Conservation (phyloP, 2,113 vertebrate genomes). For the Otus sunia region DNA sequence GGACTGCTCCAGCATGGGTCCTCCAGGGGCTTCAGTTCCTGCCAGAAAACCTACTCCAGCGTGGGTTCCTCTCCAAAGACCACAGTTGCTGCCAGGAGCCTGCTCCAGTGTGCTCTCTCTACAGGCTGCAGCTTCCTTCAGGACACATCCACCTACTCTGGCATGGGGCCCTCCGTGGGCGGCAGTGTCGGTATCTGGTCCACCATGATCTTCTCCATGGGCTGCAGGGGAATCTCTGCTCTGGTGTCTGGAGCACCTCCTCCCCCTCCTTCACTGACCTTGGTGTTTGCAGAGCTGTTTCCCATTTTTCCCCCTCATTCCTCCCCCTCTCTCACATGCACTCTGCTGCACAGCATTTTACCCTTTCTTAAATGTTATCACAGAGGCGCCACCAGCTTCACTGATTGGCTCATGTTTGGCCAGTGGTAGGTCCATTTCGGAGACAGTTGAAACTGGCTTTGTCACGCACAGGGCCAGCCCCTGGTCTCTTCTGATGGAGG, state of each 20-base stretch:
- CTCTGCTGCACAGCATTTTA: not conserved
- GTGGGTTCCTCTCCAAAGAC: not conserved
- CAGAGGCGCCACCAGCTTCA: not conserved
- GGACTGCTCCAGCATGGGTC: not conserved
- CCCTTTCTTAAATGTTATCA: not conserved
- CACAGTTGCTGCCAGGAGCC: not conserved
- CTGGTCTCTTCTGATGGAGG: not conserved
- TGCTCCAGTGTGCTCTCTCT: not conserved
- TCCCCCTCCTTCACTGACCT: too few species aligned
- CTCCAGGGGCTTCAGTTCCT: not conserved
- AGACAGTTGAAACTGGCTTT: not conserved
- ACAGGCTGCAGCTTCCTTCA: not conserved
- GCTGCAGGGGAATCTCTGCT: not conserved
- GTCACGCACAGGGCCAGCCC: not conserved
- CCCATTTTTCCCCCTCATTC: not conserved
- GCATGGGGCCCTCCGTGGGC: not conserved
- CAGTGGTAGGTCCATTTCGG: not conserved
- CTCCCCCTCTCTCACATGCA: not conserved
- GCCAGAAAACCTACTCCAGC: not conserved
- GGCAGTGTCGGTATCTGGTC: not conserved
- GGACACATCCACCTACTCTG: not conserved
- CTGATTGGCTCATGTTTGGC: not conserved
- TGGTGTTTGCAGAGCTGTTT: too few species aligned
- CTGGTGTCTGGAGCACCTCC: too few species aligned
- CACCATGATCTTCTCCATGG: not conserved